A percentile compares a stretch with the other conserved stretches of the same genome.
These are phyloP conservation scores for Rhopalosiphum nymphaeae DNA, from an alignment of 2,888 invertebrate genomes.

Conservation along the genomic window DNA sequence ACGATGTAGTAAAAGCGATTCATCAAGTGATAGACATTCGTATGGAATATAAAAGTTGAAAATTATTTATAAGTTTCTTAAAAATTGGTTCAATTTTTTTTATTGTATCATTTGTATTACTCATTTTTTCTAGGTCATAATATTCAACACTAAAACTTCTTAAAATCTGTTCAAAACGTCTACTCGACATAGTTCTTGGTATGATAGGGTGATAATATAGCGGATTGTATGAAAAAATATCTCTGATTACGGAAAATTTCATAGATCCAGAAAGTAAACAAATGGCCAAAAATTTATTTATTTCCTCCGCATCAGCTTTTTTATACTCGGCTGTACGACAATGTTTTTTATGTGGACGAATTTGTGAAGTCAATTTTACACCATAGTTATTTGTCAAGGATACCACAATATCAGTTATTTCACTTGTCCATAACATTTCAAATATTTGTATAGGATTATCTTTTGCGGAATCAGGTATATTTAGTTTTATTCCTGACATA, in stretches of 20 bases:
- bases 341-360: slow-evolving; percentile 20
- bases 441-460: slow-evolving; percentile 28
- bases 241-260: slow-evolving; percentile 14
- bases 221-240: background rate
- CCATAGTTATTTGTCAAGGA: slow-evolving; percentile 23
- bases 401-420: slow-evolving; percentile 5
- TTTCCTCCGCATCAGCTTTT: slow-evolving; percentile 11
- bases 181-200: slow-evolving; percentile 7
- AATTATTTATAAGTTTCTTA: slow-evolving; percentile 16
- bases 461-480: slow-evolving; percentile 12
- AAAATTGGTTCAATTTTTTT: slow-evolving; percentile 20
- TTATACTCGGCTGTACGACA: slow-evolving; percentile 8
- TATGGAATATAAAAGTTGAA: background rate
- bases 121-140: background rate
- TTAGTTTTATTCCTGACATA: slow-evolving; percentile 25
- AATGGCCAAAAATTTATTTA: slow-evolving; percentile 23
- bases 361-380: slow-evolving; percentile 16
- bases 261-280: slow-evolving; percentile 11
- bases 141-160: slow-evolving; percentile 33
- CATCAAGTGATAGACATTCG: background rate
- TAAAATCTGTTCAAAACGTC: slow-evolving; percentile 30
- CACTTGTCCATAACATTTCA: slow-evolving; percentile 19
- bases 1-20: background rate
- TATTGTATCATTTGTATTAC: background rate
- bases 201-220: slow-evolving; percentile 28